A percentile compares a stretch with the other conserved stretches of the same genome.
These are phyloP conservation scores for Eristalinus aeneus DNA, from an alignment of 2,888 invertebrate species.

Conservation along the genomic window DNA sequence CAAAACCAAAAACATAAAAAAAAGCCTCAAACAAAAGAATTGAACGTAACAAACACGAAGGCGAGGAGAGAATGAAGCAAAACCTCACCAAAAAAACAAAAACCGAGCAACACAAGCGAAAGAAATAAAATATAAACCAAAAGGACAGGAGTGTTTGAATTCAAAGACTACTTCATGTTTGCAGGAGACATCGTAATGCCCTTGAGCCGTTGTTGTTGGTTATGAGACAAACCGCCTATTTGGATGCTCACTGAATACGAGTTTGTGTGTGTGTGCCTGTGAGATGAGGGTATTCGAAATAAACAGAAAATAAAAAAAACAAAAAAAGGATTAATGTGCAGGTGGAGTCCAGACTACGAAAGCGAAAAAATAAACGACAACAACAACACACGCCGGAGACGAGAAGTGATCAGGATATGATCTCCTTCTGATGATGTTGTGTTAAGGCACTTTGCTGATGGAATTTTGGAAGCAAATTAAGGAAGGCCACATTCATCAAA, in stretches of 20 bases:
- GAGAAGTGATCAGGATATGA: conserved; percentile 16
- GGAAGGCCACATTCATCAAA: conserved; percentile 44
- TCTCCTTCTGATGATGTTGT: conserved; percentile 28
- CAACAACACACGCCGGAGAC: not conserved
- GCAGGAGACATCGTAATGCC: conserved; percentile 74
- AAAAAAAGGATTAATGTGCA: conserved; percentile 10
- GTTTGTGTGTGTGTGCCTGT: not conserved
- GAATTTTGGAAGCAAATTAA: conserved; percentile 58
- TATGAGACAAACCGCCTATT: conserved; percentile 45
- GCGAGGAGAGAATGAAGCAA: not conserved
- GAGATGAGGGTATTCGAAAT: not conserved
- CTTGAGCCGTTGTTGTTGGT: conserved; percentile 74
- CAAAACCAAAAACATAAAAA: not conserved
- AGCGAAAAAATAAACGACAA: not conserved
- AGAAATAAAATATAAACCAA: not conserved
- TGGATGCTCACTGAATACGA: conserved; percentile 4
- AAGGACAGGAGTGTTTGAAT: not conserved
- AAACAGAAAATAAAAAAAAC: not conserved
- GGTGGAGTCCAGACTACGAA: conserved; percentile 28
- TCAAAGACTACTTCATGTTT: conserved; percentile 38
- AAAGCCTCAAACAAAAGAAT: conserved; percentile 1
- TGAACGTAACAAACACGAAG: conserved; percentile 8
- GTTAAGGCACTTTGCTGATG: conserved; percentile 39
- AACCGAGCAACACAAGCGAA: too few relatives aligned
- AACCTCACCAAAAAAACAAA: not conserved